These are phyloP conservation scores for Rhamnusium bicolor DNA, from an alignment of 2,888 invertebrate genomes.

Conservation along the genomic window DNA sequence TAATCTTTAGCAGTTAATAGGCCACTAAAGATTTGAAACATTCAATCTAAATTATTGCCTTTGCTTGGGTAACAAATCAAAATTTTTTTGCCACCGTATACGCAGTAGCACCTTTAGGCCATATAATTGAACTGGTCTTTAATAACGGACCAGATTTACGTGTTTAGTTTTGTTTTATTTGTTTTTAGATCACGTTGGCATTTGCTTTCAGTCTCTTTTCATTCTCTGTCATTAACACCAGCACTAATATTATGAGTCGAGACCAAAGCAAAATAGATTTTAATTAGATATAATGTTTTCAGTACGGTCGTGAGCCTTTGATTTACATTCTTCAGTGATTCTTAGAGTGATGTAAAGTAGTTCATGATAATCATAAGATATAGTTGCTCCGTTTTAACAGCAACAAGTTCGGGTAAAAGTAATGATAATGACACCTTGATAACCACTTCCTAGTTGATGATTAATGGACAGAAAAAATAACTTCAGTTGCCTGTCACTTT, in stretches of 20 bases:
- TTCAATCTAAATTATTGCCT: constrained; percentile 44
- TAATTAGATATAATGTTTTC: constrained; percentile 15
- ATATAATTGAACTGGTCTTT: constrained; percentile 48
- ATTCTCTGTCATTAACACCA: constrained; percentile 8
- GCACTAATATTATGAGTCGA: constrained; percentile 4
- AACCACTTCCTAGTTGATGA: not conserved
- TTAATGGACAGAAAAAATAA: constrained; percentile 7
- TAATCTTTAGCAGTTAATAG: constrained; percentile 40
- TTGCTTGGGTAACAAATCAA: constrained; percentile 47
- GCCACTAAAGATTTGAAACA: constrained; percentile 36
- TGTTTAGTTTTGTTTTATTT: constrained; percentile 35
- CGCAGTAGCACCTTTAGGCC: constrained; percentile 49
- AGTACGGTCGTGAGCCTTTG: constrained; percentile 4
- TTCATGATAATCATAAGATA: not conserved
- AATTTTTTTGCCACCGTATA: constrained; percentile 49
- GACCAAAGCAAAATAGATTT: constrained; percentile 4
- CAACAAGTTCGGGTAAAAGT: not conserved
- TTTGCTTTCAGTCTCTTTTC: constrained; percentile 19
- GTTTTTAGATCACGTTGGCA: constrained; percentile 34
- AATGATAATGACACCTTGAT: not conserved
- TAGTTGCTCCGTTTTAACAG: not conserved
- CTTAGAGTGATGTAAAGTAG: constrained; percentile 4
- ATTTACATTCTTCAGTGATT: constrained; percentile 6
- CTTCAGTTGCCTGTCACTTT: not conserved
- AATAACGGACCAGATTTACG: constrained; percentile 41